Percentiles rank a stretch among this genome's conserved stretches.
phyloP scores from a whole-genome alignment of 2,113 vertebrate genomes.

The Perca schrenkii region DNA sequence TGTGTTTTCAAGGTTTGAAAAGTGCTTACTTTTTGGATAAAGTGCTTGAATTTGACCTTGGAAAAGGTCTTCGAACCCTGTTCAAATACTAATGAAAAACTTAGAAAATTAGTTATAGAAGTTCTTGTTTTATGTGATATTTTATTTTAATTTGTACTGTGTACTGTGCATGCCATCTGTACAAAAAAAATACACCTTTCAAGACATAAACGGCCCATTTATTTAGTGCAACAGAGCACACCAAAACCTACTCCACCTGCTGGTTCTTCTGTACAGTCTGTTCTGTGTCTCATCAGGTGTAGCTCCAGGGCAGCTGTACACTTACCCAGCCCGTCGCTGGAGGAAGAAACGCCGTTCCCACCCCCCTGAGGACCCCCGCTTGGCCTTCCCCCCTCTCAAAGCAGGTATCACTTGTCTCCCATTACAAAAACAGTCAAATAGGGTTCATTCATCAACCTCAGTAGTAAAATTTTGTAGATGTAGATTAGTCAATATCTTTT shows the following conservation, averaged over 20 bases:
- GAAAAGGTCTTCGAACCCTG: no score
- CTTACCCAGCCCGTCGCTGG: conserved; percentile 96
- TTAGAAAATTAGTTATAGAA: no score
- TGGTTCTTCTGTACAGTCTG: background rate
- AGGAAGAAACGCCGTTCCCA: conserved; percentile 94
- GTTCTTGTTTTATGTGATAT: no score
- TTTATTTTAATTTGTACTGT: no score
- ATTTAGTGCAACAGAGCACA: background rate
- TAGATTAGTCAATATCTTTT: conserved; percentile 4
- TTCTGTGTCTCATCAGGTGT: conserved; percentile 81
- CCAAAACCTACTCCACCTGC: background rate
- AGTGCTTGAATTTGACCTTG: no score
- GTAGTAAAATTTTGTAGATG: background rate
- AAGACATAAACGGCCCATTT: background rate
- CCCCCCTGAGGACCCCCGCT: conserved; percentile 94
- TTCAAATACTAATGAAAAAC: no score
- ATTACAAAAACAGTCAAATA: background rate
- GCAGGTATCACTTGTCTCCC: conserved; percentile 82
- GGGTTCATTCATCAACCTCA: background rate
- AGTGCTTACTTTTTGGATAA: no score
- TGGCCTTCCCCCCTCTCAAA: conserved; percentile 94
- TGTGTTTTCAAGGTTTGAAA: no score
- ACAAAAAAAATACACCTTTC: background rate
- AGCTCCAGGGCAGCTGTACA: conserved; percentile 96
- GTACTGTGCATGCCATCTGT: background rate